Evolutionary conservation across 2,113 vertebrate genomes (phyloP).

Genomic region (Microcebus griseorufus): DNA sequence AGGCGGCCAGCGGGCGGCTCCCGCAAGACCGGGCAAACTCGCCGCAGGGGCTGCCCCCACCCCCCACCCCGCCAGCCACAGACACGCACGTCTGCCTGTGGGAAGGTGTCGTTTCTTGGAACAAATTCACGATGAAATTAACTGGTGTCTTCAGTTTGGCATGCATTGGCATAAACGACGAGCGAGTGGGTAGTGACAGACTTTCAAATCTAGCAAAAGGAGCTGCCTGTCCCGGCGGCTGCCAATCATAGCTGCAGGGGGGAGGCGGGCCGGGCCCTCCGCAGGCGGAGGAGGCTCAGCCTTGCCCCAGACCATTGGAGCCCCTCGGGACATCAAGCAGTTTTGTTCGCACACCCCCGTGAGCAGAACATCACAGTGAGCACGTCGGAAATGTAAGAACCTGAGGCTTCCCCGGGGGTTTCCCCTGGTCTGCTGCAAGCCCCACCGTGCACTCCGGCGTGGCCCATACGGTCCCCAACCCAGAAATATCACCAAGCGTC

Average conservation of each 20-base stretch:
- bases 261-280: rapidly evolving
- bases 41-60: rapidly evolving
- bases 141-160: neutral
- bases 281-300: rapidly evolving
- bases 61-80: neutral
- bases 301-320: neutral
- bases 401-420: neutral
- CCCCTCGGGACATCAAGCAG: rapidly evolving
- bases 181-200: neutral
- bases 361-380: rapidly evolving
- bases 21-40: rapidly evolving
- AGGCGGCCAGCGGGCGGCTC: rapidly evolving
- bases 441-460: rapidly evolving
- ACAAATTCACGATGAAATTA: neutral
- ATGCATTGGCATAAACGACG: neutral
- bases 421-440: neutral
- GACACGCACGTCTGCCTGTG: neutral
- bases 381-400: neutral
- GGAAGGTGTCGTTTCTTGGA: conserved; percentile 32
- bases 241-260: rapidly evolving
- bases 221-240: neutral
- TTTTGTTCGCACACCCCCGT: neutral
- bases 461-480: rapidly evolving
- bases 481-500: rapidly evolving
- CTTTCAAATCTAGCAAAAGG: neutral